Conservation (phyloP, 2,888 invertebrate genomes). For the Brenthis ino region DNA sequence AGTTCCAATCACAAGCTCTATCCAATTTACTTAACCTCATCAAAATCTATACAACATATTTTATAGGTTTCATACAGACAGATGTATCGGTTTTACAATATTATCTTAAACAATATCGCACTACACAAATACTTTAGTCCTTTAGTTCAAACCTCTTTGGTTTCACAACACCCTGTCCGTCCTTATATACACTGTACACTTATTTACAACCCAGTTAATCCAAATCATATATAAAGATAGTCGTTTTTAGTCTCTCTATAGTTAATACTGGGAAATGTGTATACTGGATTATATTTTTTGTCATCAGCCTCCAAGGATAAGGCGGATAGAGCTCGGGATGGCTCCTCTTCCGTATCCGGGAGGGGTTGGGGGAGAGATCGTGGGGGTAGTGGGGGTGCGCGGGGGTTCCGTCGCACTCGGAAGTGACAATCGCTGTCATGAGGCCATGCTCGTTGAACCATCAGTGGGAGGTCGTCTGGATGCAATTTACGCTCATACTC, state of each 20-base stretch:
- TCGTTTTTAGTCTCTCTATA: constrained; percentile 75
- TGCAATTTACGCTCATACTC: constrained; percentile 94
- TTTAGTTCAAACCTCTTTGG: constrained; percentile 63
- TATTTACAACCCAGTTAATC: constrained; percentile 31
- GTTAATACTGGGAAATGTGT: constrained; percentile 76
- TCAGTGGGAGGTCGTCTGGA: constrained; percentile 91
- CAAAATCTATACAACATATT: constrained; percentile 1
- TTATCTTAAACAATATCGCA: constrained; percentile 10
- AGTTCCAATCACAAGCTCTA: neutral
- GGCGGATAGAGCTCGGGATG: constrained; percentile 69
- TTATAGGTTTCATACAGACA: neutral
- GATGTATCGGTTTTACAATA: constrained; percentile 5
- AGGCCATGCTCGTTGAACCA: constrained; percentile 90
- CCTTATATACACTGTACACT: constrained; percentile 48
- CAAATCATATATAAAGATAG: constrained; percentile 73
- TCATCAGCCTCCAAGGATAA: constrained; percentile 74
- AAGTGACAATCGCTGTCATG: constrained; percentile 89
- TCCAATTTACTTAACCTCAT: neutral
- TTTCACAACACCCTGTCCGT: constrained; percentile 55
- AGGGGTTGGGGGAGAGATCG: constrained; percentile 70
- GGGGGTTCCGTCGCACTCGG: constrained; percentile 90
- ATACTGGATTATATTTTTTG: constrained; percentile 74
- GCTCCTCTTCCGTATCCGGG: constrained; percentile 56
- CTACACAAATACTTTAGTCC: constrained; percentile 13
- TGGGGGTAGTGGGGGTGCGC: constrained; percentile 89